Evolutionary conservation across 2,888 invertebrate genomes (phyloP).

Genomic region (Caradrina kadenii): DNA sequence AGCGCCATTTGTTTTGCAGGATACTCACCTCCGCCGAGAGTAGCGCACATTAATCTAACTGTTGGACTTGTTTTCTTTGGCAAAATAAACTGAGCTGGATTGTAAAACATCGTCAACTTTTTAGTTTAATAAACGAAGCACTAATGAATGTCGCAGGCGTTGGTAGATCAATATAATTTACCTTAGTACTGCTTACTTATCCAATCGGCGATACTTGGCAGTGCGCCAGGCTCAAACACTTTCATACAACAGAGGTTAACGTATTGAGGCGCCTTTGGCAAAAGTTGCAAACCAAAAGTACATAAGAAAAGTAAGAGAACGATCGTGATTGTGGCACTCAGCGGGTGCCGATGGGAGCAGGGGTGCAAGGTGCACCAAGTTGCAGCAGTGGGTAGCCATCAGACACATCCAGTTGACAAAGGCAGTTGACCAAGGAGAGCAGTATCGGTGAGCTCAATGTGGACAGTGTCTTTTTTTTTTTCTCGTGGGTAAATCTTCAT

Average conservation of each 20-base stretch:
- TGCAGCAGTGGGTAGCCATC: background rate
- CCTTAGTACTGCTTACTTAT: conserved; percentile 33
- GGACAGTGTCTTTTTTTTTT: too few species aligned
- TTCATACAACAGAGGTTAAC: conserved; percentile 28
- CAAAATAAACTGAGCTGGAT: conserved; percentile 5
- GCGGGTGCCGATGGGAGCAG: background rate
- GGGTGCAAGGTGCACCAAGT: background rate
- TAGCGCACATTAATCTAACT: conserved; percentile 21
- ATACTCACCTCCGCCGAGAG: background rate
- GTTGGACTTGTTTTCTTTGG: conserved; percentile 17
- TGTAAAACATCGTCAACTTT: conserved; percentile 4
- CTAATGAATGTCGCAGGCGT: conserved; percentile 19
- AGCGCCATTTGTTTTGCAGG: too few species aligned
- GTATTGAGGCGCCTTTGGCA: conserved; percentile 22
- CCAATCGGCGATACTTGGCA: conserved; percentile 43
- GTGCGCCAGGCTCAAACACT: conserved; percentile 36
- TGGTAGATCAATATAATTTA: conserved; percentile 31
- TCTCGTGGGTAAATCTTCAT: too few species aligned
- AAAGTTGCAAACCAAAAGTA: conserved; percentile 43
- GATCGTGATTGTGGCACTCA: conserved; percentile 42
- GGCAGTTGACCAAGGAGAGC: too few species aligned
- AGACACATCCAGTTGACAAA: background rate
- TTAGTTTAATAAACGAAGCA: conserved; percentile 13
- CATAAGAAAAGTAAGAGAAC: conserved; percentile 29
- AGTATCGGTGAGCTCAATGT: background rate